These are phyloP conservation scores for Siniperca undulata DNA, from an alignment of 2,797 vertebrate species.

Conservation along the genomic window DNA sequence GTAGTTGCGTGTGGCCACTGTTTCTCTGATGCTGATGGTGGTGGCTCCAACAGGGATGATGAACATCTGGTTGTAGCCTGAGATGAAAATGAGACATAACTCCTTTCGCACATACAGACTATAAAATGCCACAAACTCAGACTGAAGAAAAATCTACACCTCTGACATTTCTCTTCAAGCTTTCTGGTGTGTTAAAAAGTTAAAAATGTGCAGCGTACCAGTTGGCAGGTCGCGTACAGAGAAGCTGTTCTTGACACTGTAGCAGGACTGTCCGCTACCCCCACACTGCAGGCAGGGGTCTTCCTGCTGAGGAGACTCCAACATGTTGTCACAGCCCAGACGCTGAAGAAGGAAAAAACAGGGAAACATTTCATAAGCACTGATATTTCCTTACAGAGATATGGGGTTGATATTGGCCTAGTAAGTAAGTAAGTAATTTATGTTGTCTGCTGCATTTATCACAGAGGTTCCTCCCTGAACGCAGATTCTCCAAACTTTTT, in stretches of 20 bases:
- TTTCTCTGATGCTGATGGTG: conserved; percentile 92
- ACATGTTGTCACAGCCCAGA: conserved; percentile 93
- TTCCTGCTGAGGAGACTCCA: conserved; percentile 92
- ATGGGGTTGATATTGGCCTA: not conserved
- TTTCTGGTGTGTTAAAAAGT: not conserved
- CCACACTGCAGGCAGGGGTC: conserved; percentile 96
- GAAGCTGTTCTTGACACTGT: conserved; percentile 88
- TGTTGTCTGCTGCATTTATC: not conserved
- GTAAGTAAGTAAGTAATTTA: not conserved
- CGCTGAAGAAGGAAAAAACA: conserved; percentile 76
- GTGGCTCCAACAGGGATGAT: conserved; percentile 93
- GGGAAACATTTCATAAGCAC: not conserved
- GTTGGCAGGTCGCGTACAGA: conserved; percentile 84
- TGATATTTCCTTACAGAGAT: not conserved
- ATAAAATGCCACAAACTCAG: not conserved
- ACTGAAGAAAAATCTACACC: not conserved
- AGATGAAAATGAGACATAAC: not conserved
- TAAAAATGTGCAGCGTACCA: conserved; percentile 79
- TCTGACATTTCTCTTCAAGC: not conserved
- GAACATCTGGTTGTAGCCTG: conserved; percentile 98
- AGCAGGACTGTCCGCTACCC: conserved; percentile 91
- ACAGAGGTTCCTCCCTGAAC: not conserved
- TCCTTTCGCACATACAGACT: not conserved
- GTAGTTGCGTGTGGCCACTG: conserved; percentile 92
- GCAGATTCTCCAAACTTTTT: not conserved